Evolutionary conservation across 1,140 invertebrate genomes (phyloP).

Genomic region (Metopolophium dirhodum): DNA sequence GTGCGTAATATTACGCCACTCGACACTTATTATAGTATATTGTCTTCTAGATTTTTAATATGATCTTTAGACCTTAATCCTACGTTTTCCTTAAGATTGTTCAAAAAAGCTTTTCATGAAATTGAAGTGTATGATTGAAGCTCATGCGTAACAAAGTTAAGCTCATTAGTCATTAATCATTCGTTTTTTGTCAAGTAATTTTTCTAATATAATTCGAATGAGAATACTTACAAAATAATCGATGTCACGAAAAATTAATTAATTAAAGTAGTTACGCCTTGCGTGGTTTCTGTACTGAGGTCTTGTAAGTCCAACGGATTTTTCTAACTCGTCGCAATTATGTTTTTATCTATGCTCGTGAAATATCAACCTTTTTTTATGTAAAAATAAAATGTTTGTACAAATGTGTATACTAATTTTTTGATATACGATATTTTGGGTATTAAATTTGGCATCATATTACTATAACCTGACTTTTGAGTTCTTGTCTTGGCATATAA

Average conservation of each 20-base stretch:
- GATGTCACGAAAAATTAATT: background rate
- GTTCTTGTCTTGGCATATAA: background rate
- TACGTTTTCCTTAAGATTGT: background rate
- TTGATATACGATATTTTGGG: background rate
- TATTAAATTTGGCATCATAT: background rate
- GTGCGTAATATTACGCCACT: conserved; percentile 6
- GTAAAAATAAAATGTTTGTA: background rate
- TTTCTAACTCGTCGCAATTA: background rate
- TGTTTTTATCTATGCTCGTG: background rate
- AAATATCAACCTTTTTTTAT: background rate
- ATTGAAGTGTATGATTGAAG: background rate
- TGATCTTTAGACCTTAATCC: background rate
- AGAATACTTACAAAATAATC: background rate
- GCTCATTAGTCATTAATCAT: background rate
- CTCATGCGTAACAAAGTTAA: background rate
- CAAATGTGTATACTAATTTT: too few relatives aligned
- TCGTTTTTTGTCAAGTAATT: background rate
- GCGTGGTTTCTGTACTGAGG: background rate
- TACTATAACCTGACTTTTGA: background rate
- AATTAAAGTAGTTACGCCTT: background rate
- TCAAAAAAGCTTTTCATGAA: background rate
- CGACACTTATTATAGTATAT: background rate
- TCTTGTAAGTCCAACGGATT: background rate
- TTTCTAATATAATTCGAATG: background rate
- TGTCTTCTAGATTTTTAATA: background rate